These are phyloP conservation scores for Hylomyscus alleni DNA, from an alignment of 2,797 vertebrate species.

Conservation along the genomic window DNA sequence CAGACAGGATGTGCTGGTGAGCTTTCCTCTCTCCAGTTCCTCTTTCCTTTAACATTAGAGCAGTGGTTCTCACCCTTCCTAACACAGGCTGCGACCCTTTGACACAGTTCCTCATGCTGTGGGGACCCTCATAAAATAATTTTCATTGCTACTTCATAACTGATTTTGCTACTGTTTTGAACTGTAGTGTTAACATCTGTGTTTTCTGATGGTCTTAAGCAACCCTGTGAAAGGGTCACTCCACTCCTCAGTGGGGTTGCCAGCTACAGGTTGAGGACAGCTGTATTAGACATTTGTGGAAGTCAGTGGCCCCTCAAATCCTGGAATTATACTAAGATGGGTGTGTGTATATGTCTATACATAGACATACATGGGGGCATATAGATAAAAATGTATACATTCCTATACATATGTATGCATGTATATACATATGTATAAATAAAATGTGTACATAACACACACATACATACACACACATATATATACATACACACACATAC, in stretches of 20 bases:
- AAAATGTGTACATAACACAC: not conserved
- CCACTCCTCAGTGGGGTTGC: not conserved
- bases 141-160: not conserved
- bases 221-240: not conserved
- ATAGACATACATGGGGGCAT: too few relatives aligned
- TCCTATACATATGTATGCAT: not conserved
- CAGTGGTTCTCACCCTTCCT: not conserved
- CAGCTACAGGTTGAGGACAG: not conserved
- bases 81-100: not conserved
- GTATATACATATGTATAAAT: not conserved
- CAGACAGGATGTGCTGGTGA: not conserved
- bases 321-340: slow-evolving; percentile 1
- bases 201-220: not conserved
- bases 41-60: not conserved
- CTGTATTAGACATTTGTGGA: not conserved
- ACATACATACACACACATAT: not conserved
- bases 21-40: slow-evolving; percentile 3
- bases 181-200: not conserved
- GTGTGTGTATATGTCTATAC: too few relatives aligned
- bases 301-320: not conserved
- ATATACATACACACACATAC: not conserved
- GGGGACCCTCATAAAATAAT: not conserved
- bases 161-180: not conserved
- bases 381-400: not conserved
- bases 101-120: not conserved